Evolutionary conservation across 2,888 invertebrate genomes (phyloP).

Genomic region (Acholoe squamosa): DNA sequence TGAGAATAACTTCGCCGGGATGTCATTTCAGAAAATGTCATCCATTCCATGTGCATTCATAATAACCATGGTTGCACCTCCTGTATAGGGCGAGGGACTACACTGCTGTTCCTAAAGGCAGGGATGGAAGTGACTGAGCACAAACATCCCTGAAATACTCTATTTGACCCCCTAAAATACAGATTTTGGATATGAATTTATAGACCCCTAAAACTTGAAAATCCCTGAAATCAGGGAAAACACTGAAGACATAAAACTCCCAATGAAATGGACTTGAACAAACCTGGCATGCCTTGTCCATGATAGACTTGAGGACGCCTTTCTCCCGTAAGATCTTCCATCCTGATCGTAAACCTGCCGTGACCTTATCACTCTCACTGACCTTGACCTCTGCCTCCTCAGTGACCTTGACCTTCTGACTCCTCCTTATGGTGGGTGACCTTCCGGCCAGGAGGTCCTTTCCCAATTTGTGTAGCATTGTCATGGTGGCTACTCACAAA

Average conservation of each 20-base stretch:
- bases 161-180: too few relatives aligned
- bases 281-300: slow-evolving; percentile 37
- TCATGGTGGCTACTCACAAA: slow-evolving; percentile 6
- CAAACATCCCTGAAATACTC: too few relatives aligned
- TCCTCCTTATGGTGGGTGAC: background rate
- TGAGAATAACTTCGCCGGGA: too few relatives aligned
- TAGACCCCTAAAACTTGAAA: too few relatives aligned
- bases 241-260: background rate
- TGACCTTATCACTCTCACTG: background rate
- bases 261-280: background rate
- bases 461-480: slow-evolving; percentile 31
- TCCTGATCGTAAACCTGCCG: background rate
- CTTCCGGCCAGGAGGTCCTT: slow-evolving; percentile 23
- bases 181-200: too few relatives aligned
- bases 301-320: slow-evolving; percentile 34
- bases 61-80: too few relatives aligned
- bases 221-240: too few relatives aligned
- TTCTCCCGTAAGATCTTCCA: slow-evolving; percentile 53
- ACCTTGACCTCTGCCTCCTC: slow-evolving; percentile 17
- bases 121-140: too few relatives aligned
- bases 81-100: too few relatives aligned
- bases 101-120: too few relatives aligned
- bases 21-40: too few relatives aligned
- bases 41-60: too few relatives aligned
- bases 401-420: background rate